phyloP scores from a whole-genome alignment of 2,888 invertebrate genomes.

The Eristalinus sepulchralis region DNA sequence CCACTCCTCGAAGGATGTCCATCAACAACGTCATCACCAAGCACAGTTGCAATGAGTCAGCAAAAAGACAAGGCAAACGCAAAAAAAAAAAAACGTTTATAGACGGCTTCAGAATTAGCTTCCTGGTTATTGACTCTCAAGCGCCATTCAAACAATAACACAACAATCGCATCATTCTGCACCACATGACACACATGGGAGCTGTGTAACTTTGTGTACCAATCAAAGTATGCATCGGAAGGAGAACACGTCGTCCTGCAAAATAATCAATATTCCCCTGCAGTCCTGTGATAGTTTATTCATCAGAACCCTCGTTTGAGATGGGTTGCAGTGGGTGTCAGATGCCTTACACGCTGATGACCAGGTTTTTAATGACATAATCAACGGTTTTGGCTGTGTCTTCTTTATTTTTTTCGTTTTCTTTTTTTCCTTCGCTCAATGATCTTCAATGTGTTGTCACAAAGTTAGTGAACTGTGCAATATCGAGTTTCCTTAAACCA shows the following conservation, averaged over 20 bases:
- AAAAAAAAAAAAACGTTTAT: neutral
- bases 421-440: too few species aligned
- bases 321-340: too few species aligned
- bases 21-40: neutral
- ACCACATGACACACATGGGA: neutral
- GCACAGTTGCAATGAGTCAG: neutral
- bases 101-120: conserved; percentile 32
- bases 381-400: neutral
- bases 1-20: neutral
- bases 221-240: neutral
- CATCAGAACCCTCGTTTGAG: neutral
- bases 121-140: conserved; percentile 65
- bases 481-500: too few species aligned
- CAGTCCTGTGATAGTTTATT: neutral
- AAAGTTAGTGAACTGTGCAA: too few species aligned
- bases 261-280: neutral
- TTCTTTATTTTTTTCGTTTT: neutral
- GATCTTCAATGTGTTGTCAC: too few species aligned
- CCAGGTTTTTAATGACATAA: neutral
- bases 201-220: neutral
- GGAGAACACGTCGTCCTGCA: neutral
- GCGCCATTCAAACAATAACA: conserved; percentile 15
- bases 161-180: neutral
- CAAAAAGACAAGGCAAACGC: neutral
- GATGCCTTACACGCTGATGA: too few species aligned